These are phyloP conservation scores for Tangara arthus DNA, from an alignment of 2,797 vertebrate genomes.

Conservation along the genomic window DNA sequence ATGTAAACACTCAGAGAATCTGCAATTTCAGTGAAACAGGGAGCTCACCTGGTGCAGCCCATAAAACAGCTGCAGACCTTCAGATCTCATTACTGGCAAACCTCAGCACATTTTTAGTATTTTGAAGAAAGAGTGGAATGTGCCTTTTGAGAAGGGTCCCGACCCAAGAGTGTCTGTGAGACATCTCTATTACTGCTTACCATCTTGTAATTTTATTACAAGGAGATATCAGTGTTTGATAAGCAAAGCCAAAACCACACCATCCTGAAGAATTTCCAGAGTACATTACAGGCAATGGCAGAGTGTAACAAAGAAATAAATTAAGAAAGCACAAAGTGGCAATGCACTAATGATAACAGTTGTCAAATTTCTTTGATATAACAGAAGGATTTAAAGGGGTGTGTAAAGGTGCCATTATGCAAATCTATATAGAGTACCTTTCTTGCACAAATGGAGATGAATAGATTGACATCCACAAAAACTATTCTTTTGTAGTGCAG, in stretches of 20 bases:
- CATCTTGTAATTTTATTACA: not conserved
- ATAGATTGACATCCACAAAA: not conserved
- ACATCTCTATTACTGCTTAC: not conserved
- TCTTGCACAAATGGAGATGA: not conserved
- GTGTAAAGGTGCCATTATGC: not conserved
- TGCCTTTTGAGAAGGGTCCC: not conserved
- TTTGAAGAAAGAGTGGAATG: not conserved
- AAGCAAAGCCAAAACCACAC: not conserved
- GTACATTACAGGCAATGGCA: not conserved
- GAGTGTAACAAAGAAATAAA: not conserved
- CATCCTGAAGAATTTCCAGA: not conserved
- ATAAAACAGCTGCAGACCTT: not conserved
- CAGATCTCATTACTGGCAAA: not conserved
- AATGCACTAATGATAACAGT: not conserved
- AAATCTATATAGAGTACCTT: not conserved
- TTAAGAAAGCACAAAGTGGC: not conserved
- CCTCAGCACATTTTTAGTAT: not conserved
- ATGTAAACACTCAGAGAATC: not conserved
- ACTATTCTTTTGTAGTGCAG: not conserved
- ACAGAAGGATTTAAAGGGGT: not conserved
- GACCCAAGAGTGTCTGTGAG: not conserved
- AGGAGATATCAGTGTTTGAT: not conserved
- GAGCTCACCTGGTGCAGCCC: not conserved
- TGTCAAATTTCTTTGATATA: not conserved
- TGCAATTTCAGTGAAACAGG: not conserved